These are phyloP conservation scores for Conopomorpha cramerella DNA, from an alignment of 1,140 invertebrate species.

Conservation along the genomic window DNA sequence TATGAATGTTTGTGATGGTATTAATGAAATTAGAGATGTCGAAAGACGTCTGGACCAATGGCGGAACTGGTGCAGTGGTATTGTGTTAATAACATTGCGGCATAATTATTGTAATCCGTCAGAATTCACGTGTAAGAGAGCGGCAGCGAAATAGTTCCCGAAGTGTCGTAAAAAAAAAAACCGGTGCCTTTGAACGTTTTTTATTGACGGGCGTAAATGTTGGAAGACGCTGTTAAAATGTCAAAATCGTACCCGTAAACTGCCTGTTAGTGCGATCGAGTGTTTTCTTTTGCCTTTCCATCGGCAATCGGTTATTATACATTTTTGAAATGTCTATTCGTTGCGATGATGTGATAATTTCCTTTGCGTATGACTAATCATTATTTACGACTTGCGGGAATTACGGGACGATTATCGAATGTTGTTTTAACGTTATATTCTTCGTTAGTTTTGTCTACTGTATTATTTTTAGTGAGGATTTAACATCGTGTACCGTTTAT, in stretches of 20 bases:
- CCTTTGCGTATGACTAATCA: slow-evolving; percentile 46
- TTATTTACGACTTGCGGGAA: slow-evolving; percentile 23
- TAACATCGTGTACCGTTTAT: too few relatives aligned
- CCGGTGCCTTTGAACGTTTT: slow-evolving; percentile 39
- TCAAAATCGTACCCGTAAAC: slow-evolving; percentile 48
- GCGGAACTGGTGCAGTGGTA: too few relatives aligned
- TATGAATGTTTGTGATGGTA: too few relatives aligned
- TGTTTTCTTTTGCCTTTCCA: slow-evolving; percentile 37
- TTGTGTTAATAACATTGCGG: slow-evolving; percentile 16
- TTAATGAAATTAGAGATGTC: too few relatives aligned
- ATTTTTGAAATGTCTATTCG: slow-evolving; percentile 53
- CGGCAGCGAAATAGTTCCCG: slow-evolving; percentile 14
- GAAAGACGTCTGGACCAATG: too few relatives aligned
- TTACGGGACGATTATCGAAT: slow-evolving; percentile 15
- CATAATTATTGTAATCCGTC: slow-evolving; percentile 14
- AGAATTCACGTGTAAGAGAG: slow-evolving; percentile 8
- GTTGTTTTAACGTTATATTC: slow-evolving; percentile 38
- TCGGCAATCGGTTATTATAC: too few relatives aligned
- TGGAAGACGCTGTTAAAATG: slow-evolving; percentile 42
- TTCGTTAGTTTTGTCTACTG: too few relatives aligned
- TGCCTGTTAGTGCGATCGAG: too few relatives aligned
- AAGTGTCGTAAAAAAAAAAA: slow-evolving; percentile 15
- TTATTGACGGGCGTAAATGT: slow-evolving; percentile 43
- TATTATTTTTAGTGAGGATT: too few relatives aligned
- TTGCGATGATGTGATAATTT: slow-evolving; percentile 46